Conservation (phyloP, 2,797 vertebrate genomes). For the Scyliorhinus canicula region DNA sequence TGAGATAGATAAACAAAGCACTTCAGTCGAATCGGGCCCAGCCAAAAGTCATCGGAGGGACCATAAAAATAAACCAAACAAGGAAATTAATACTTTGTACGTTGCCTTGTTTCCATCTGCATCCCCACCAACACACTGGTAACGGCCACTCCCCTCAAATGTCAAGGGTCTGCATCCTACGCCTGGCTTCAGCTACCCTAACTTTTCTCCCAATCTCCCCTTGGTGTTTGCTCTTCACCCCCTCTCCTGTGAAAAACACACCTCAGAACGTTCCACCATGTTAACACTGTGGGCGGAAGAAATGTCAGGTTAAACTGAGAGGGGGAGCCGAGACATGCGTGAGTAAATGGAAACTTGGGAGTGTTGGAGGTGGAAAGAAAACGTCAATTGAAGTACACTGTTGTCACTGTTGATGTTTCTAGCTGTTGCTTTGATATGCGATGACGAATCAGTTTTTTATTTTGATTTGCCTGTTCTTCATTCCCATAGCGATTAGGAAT, state of each 20-base stretch:
- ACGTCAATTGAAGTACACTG: background rate
- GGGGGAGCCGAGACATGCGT: background rate
- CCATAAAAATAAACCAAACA: background rate
- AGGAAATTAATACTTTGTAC: background rate
- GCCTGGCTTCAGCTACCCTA: background rate
- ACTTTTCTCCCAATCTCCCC: background rate
- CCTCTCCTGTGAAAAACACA: background rate
- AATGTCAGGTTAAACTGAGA: background rate
- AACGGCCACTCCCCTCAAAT: background rate
- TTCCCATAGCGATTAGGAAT: background rate
- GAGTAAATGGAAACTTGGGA: background rate
- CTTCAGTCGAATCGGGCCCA: background rate
- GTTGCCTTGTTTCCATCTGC: background rate
- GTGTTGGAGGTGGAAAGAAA: background rate
- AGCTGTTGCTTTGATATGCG: background rate
- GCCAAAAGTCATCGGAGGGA: background rate
- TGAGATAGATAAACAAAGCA: background rate
- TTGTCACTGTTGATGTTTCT: background rate
- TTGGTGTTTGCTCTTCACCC: background rate
- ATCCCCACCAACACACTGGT: too few species aligned
- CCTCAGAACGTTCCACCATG: background rate
- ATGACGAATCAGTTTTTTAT: background rate
- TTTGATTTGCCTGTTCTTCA: background rate
- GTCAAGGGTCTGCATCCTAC: background rate
- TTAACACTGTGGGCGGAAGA: background rate